Percentiles rank a stretch among this genome's conserved stretches.
phyloP scores from a whole-genome alignment of 2,797 vertebrate species.

The Oreochromis mossambicus region DNA sequence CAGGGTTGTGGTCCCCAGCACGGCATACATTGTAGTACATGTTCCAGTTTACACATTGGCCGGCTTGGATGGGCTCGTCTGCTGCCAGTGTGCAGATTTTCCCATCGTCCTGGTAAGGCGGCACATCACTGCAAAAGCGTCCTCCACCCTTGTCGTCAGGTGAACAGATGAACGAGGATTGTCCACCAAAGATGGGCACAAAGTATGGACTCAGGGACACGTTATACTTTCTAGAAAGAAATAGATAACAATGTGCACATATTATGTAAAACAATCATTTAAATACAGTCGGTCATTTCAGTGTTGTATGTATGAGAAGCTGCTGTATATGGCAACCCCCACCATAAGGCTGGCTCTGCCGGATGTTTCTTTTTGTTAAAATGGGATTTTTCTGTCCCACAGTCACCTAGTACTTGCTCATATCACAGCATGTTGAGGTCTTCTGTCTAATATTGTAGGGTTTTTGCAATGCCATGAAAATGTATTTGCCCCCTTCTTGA shows the following conservation, averaged over 20 bases:
- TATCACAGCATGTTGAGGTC: neutral
- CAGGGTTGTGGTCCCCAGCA: constrained; percentile 80
- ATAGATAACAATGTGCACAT: neutral
- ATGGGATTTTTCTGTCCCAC: neutral
- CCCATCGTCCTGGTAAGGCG: constrained; percentile 70
- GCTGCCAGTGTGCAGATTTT: constrained; percentile 78
- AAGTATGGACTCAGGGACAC: constrained; percentile 74
- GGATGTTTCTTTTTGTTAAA: neutral
- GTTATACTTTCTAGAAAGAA: neutral
- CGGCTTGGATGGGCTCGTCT: constrained; percentile 12
- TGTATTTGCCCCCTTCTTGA: neutral
- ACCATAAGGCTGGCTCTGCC: neutral
- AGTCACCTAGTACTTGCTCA: rapidly evolving
- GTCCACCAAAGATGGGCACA: constrained; percentile 69
- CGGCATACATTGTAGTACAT: constrained; percentile 84
- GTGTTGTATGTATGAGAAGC: neutral
- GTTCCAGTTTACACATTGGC: constrained; percentile 86
- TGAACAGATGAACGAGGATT: constrained; percentile 82
- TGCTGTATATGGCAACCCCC: neutral
- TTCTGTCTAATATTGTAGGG: neutral
- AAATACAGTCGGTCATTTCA: neutral
- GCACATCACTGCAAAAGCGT: constrained; percentile 79
- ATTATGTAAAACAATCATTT: neutral
- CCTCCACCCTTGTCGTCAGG: constrained; percentile 78
- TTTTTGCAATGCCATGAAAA: neutral